Evolutionary conservation across 2,113 vertebrate species (phyloP).

Genomic region (Prionailurus bengalensis): DNA sequence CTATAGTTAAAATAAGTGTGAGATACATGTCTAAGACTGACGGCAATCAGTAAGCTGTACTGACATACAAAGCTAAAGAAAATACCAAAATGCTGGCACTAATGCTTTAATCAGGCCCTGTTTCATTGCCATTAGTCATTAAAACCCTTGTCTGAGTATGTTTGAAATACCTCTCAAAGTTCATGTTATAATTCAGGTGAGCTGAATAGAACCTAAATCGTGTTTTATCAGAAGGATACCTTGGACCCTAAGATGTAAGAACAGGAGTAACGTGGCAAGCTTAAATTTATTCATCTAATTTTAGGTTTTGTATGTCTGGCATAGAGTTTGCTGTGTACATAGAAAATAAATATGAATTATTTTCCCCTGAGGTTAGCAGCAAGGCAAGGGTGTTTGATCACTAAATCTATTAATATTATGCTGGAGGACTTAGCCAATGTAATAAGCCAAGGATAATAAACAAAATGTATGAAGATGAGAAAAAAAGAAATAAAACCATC

Average conservation of each 20-base stretch:
- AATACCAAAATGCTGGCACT: background rate
- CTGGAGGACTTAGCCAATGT: background rate
- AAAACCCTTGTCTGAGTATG: background rate
- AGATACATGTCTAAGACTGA: background rate
- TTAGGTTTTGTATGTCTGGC: background rate
- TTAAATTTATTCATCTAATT: background rate
- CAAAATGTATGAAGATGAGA: background rate
- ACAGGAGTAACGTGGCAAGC: background rate
- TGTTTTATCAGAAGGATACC: background rate
- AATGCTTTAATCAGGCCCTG: background rate
- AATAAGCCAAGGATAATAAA: background rate
- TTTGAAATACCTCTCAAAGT: background rate
- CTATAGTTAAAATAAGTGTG: background rate
- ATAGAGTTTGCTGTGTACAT: background rate
- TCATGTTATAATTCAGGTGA: background rate
- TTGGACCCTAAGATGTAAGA: background rate
- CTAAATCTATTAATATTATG: background rate
- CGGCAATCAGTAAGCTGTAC: background rate
- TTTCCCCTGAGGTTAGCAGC: background rate
- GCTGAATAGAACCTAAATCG: background rate
- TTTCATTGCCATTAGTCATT: background rate
- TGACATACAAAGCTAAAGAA: background rate
- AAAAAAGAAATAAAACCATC: background rate
- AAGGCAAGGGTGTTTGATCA: background rate
- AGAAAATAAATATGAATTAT: background rate